A percentile compares a stretch with the other conserved stretches of the same genome.
These are phyloP conservation scores for Rhagoletis pomonella DNA, from an alignment of 1,140 invertebrate genomes.

Conservation along the genomic window DNA sequence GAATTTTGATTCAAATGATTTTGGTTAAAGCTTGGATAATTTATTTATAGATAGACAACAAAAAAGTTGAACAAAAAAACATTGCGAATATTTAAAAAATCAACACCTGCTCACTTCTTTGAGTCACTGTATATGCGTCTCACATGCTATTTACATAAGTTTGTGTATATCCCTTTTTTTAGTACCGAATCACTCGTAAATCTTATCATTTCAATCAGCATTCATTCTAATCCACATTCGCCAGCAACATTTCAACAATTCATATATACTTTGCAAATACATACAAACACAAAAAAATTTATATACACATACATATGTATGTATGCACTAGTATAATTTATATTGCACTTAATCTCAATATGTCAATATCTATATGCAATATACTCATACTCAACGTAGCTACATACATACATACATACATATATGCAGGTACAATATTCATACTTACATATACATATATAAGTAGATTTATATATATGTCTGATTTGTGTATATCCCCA, in stretches of 20 bases:
- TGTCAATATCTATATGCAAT: slow-evolving; percentile 22
- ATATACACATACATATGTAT: not conserved
- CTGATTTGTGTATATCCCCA: not conserved
- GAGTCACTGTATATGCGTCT: no score
- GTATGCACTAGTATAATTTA: not conserved
- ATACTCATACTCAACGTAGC: not conserved
- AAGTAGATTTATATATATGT: not conserved
- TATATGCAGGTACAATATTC: not conserved
- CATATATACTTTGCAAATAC: not conserved
- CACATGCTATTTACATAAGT: not conserved
- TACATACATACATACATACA: no score
- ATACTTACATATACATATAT: not conserved
- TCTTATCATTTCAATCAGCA: slow-evolving; percentile 40
- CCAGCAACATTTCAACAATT: slow-evolving; percentile 3
- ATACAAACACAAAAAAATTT: not conserved
- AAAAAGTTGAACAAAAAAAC: no score
- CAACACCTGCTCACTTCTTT: no score
- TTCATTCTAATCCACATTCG: slow-evolving; percentile 11
- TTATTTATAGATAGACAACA: no score
- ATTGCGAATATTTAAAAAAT: no score
- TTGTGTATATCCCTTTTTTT: not conserved
- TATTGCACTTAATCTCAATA: slow-evolving; percentile 44
- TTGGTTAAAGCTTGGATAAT: no score
- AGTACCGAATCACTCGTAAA: not conserved
- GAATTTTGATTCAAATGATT: no score